Conservation (phyloP, 2,113 vertebrate species). For the Nanorana parkeri region DNA sequence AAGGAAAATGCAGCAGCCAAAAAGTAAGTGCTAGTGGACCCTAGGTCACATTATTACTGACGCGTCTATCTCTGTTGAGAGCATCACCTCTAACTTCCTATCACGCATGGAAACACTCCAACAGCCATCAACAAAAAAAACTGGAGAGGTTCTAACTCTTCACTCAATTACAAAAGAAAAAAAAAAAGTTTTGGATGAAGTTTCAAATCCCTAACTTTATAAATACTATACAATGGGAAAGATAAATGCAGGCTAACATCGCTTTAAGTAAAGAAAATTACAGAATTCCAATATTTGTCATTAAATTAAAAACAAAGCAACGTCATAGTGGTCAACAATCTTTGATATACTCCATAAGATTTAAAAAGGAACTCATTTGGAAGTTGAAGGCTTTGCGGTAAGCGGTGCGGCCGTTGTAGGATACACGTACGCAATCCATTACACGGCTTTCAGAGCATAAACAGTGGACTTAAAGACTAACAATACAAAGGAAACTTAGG, state of each 20-base stretch:
- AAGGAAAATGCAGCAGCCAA: no score
- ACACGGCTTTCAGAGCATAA: conserved; percentile 9
- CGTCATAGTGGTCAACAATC: neutral
- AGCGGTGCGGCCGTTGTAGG: neutral
- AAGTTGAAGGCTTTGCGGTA: neutral
- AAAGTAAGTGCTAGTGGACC: no score
- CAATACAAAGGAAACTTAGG: conserved; percentile 19
- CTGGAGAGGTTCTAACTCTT: no score
- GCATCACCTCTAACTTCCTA: no score
- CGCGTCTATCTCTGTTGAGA: no score
- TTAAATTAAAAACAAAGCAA: neutral
- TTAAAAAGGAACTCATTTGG: neutral
- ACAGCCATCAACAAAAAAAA: no score
- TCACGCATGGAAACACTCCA: no score
- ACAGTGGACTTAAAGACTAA: conserved; percentile 20
- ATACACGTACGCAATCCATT: conserved; percentile 31
- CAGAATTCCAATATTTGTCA: neutral
- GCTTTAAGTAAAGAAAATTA: neutral
- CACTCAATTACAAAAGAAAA: no score
- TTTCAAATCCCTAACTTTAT: neutral
- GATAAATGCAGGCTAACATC: neutral
- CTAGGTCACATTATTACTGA: no score
- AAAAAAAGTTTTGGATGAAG: no score
- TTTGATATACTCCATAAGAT: neutral
- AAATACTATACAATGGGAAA: conserved; percentile 35